phyloP scores from a whole-genome alignment of 64 coral and sea anemone genomes.

The Stichodactyla helianthus region DNA sequence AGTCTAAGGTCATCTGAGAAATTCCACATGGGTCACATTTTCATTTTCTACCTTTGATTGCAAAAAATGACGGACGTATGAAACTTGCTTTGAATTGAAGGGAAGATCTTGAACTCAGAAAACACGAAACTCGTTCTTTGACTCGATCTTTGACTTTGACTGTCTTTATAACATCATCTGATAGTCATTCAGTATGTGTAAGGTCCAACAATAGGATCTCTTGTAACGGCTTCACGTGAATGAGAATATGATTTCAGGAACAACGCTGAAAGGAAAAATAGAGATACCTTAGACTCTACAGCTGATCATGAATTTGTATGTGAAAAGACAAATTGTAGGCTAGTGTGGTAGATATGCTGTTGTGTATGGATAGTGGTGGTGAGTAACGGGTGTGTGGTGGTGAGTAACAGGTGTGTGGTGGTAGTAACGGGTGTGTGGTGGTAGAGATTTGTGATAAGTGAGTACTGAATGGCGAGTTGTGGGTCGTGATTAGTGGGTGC shows the following conservation, averaged over 20 bases:
- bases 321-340: neutral
- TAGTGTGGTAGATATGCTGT: neutral
- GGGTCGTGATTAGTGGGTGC: too few species aligned
- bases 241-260: neutral
- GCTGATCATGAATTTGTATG: neutral
- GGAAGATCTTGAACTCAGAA: neutral
- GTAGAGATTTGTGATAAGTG: too few species aligned
- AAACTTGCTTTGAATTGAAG: neutral
- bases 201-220: neutral
- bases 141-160: neutral
- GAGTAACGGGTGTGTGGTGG: neutral
- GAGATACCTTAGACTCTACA: neutral
- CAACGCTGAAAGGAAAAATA: neutral
- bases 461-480: too few species aligned
- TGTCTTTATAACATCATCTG: neutral
- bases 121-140: neutral
- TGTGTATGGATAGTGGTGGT: neutral
- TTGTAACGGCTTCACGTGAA: neutral
- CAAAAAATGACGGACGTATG: neutral
- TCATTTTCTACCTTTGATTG: neutral
- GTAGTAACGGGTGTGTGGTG: neutral
- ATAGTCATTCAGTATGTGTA: neutral
- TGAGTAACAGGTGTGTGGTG: too few species aligned
- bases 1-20: too few species aligned
- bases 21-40: neutral